Base-by-base conservation (phyloP, 2,113 vertebrate species). In the Axis porcinus region DNA sequence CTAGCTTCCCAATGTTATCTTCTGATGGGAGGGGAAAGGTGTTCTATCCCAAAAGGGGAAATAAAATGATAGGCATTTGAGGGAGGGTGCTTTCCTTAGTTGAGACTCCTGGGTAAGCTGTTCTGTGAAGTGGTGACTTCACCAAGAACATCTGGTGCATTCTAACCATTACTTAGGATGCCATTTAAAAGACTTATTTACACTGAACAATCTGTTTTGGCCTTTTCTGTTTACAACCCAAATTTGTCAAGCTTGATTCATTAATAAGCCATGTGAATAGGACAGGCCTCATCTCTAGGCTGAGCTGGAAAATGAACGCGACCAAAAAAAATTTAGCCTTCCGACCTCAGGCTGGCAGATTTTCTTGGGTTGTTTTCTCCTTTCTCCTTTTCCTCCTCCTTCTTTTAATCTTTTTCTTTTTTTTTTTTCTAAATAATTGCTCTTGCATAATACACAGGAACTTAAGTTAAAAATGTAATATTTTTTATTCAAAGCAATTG, bases 211-310 rank as follows among this genome's bases (percentile, higher is more conserved):
- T 55, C 27, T 85, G 30, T 81, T 57, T 96, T 33, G 47, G 40
- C 12, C 83, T 43, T 55, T 97, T 96, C 33, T 76, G 28, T 84
- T 96, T 86, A 85, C 67, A 97, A 84, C 43, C 91, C 64, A 57
- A 57, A 70, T 93, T 67, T 94, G 86, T 87, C 25, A 45, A 82
- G 67, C 21, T 83, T 87, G 89, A 91, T 60, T 96, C 93, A 84
- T 47, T 84, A 91, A 79, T 30, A 86, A 92, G 1, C 64, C 70
- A 86, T 6, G 45, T 45, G 58, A 84, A 47, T 12, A 82, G 50
- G n/a, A 47, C 12, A 57, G 19, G 23, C 3, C 15, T 89, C 50
- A 47, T 67, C 76, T 67, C 54, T 95, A 83, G 62, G 55, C 43
- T 57, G 23, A 94, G 70, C 67, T 70, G 50, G 60, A 47, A 96